Percentiles rank a stretch among this genome's conserved stretches.
Conservation (phyloP, 2,797 vertebrate genomes). For the Paguma larvata region DNA sequence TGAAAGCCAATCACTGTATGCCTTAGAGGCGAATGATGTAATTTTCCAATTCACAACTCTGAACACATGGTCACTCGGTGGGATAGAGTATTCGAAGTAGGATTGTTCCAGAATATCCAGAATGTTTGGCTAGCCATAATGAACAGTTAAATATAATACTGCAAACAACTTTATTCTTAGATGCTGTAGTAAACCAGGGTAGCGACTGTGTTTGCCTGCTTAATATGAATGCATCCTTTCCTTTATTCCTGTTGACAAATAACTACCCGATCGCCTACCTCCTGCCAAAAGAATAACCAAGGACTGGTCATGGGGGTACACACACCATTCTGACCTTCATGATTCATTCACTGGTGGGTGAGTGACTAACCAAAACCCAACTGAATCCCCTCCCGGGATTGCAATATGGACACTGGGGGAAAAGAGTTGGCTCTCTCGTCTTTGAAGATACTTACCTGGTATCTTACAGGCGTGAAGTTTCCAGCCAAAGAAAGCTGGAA, state of each 20-base stretch:
- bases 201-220: not conserved
- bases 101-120: not conserved
- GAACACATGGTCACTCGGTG: not conserved
- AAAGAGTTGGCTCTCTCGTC: not conserved
- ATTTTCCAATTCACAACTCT: constrained; percentile 6
- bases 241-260: constrained; percentile 34
- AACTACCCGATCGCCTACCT: not conserved
- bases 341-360: not conserved
- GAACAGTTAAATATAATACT: constrained; percentile 21
- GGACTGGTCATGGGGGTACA: not conserved
- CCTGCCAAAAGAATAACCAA: not conserved
- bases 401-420: not conserved
- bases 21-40: not conserved
- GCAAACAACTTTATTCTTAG: not conserved
- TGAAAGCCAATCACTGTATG: not conserved
- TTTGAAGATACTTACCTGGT: not conserved
- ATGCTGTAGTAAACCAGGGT: not conserved
- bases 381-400: not conserved
- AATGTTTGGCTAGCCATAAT: constrained; percentile 2
- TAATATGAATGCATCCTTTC: not conserved
- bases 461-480: not conserved
- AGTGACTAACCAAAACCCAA: not conserved
- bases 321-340: not conserved
- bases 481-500: constrained; percentile 1
- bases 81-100: constrained; percentile 32